These are phyloP conservation scores for Drosophila quasianomalipes DNA, from an alignment of 2,888 invertebrate genomes.

Conservation along the genomic window DNA sequence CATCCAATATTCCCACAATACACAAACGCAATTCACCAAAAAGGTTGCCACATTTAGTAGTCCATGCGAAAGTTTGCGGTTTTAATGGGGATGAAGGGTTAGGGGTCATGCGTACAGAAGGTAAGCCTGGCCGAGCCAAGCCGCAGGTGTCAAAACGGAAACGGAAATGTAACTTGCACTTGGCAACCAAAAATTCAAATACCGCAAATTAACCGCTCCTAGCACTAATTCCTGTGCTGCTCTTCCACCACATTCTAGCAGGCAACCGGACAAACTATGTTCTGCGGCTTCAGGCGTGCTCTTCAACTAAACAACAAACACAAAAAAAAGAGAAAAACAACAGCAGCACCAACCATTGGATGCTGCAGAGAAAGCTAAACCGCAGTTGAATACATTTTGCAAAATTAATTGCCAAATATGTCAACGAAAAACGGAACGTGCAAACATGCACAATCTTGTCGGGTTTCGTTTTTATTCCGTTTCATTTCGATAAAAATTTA, in stretches of 20 bases:
- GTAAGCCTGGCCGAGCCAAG: neutral
- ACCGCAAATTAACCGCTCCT: conserved; percentile 43
- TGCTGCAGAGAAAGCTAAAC: conserved; percentile 15
- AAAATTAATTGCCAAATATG: conserved; percentile 61
- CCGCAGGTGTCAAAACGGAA: conserved; percentile 60
- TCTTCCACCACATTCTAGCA: neutral
- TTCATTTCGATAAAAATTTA: conserved; percentile 37
- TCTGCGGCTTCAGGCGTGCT: conserved; percentile 40
- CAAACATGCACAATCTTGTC: conserved; percentile 42
- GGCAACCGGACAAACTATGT: conserved; percentile 33
- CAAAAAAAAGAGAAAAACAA: neutral
- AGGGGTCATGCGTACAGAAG: neutral
- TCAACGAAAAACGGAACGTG: conserved; percentile 37
- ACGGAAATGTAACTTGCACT: conserved; percentile 53
- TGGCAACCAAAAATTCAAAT: conserved; percentile 37
- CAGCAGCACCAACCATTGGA: neutral
- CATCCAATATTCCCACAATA: neutral
- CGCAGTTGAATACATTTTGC: conserved; percentile 32
- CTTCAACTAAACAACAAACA: conserved; percentile 3
- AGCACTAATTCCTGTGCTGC: neutral
- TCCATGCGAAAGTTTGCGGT: conserved; percentile 15
- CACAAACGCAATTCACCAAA: neutral
- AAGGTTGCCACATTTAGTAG: conserved; percentile 36
- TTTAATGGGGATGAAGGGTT: neutral
- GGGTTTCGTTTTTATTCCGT: conserved; percentile 13